These are phyloP conservation scores for Phoebastria nigripes DNA, from an alignment of 2,797 vertebrate species.

Conservation along the genomic window DNA sequence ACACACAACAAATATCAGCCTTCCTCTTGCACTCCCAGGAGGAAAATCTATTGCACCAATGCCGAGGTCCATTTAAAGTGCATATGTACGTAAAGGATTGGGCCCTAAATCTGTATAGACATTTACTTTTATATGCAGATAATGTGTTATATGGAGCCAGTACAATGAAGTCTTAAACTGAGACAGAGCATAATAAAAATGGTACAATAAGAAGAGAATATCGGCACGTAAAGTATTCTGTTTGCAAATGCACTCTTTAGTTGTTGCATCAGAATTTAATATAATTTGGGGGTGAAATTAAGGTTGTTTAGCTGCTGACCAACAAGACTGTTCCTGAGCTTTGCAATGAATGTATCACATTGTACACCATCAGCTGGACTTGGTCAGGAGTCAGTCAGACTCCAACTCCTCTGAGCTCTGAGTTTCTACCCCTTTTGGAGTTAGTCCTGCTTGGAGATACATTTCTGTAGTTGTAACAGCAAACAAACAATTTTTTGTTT, in stretches of 20 bases:
- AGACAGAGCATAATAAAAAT: background rate
- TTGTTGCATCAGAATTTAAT: background rate
- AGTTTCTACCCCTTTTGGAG: background rate
- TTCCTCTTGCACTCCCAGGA: background rate
- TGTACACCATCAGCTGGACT: background rate
- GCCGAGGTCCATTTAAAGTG: background rate
- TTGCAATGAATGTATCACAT: background rate
- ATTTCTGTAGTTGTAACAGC: background rate
- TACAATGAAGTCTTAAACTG: background rate
- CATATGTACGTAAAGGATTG: background rate
- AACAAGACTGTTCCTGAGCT: background rate
- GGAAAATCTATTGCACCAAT: background rate
- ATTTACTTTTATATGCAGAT: background rate
- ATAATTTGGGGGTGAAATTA: background rate
- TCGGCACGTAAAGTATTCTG: background rate
- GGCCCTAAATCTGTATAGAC: slow-evolving; percentile 9
- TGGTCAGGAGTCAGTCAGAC: background rate
- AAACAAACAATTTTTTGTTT: slow-evolving; percentile 49
- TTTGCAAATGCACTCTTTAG: background rate
- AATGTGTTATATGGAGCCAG: background rate
- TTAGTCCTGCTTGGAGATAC: background rate
- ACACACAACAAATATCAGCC: background rate
- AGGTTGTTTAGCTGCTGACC: background rate
- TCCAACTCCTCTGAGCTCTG: background rate
- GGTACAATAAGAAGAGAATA: background rate